Base-by-base conservation (phyloP, 2,113 vertebrate genomes). In the Cynopterus brachyotis region DNA sequence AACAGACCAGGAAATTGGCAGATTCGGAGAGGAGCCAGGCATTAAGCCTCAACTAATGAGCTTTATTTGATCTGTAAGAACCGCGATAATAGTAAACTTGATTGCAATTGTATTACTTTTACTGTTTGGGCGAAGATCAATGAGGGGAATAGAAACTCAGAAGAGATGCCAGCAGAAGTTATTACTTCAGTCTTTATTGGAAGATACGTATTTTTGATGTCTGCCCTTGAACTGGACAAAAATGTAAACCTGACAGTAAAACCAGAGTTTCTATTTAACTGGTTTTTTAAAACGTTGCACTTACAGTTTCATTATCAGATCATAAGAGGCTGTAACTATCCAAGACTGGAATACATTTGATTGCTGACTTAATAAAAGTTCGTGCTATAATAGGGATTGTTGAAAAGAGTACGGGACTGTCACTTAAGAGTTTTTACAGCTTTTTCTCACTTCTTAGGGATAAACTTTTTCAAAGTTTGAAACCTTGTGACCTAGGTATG, bases 11-110 rank as follows among this genome's bases (percentile, higher is more conserved):
- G 98, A 99, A 45, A 98, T 99, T 62, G 99, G 99, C 94, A 99
- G 99, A 66, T 99, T 99, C 95, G 98, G 99, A 94, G 99, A 99
- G 87, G 99, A 99, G 88, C 99, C 99, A 35, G 99, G 99, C 96
- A 97, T 99, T 97, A 99, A 99, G 98, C 99, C 99, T 32, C 99
- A 99, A 97, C 89, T 99, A 59, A 98, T 98, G 50, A 99, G 99
- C 75, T 99, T 99, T 11, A 98, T 99, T 96, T 98, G 98, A 94
- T 99, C 99, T 0, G 97, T 99, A 87, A 98, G 99, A 95, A 99
- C 99, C 0, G 99, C 99, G 83, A 99, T 99, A 95, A 98, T 98
- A 8, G 98, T 99, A 87, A 99, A 99, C 94, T 98, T 99, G 0
- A 69, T 98, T 79, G 98, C 98, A 35, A 99, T 99, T 3, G 20